Evolutionary conservation across 2,888 invertebrate genomes (phyloP).

Genomic region (Amphipoea lucens): DNA sequence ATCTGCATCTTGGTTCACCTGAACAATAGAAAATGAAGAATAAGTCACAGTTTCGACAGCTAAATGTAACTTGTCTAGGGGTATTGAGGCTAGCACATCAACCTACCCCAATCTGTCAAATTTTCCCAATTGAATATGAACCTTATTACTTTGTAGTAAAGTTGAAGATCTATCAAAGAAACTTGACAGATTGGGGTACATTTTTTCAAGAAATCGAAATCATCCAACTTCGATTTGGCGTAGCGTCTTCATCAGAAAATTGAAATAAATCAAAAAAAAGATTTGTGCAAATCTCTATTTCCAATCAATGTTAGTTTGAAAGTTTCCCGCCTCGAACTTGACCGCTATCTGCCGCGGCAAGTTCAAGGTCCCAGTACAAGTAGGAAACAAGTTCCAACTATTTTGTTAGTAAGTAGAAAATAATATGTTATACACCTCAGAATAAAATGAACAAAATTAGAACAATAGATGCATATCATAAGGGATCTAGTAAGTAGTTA

Average conservation of each 20-base stretch:
- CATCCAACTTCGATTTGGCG: no score
- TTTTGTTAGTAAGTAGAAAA: conserved; percentile 11
- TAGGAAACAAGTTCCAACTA: conserved; percentile 27
- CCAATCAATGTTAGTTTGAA: background rate
- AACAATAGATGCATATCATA: background rate
- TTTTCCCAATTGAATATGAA: no score
- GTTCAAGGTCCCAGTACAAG: conserved; percentile 34
- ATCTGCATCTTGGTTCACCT: conserved; percentile 95
- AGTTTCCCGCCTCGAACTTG: conserved; percentile 20
- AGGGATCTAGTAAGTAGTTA: background rate
- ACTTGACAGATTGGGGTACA: background rate
- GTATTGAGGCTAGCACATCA: no score
- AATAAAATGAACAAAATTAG: background rate
- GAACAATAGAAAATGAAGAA: conserved; percentile 12
- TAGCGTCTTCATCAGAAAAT: background rate
- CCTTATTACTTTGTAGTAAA: no score
- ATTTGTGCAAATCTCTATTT: background rate
- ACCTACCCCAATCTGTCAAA: no score
- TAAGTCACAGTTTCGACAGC: background rate
- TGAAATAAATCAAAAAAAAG: background rate
- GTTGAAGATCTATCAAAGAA: no score
- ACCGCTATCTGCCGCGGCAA: background rate
- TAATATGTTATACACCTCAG: background rate
- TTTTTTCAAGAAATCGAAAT: background rate
- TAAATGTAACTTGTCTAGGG: background rate